Percentiles rank a stretch among this genome's conserved stretches.
Evolutionary conservation across 2,113 vertebrate genomes (phyloP).

Genomic region (Pollimyrus isidori): DNA sequence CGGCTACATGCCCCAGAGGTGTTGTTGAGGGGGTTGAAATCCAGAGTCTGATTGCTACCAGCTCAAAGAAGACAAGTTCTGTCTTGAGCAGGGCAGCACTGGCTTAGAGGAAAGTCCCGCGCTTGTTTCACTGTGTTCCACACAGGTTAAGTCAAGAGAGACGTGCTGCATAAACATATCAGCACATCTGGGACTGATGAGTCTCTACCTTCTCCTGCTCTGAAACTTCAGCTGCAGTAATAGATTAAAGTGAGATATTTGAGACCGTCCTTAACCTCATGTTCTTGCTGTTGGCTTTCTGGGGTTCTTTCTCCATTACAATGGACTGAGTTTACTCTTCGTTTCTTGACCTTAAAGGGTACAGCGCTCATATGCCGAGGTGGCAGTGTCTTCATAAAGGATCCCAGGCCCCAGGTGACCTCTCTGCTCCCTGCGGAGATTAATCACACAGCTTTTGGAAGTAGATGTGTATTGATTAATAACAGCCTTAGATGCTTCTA

Average conservation of each 20-base stretch:
- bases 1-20: slow-evolving; percentile 24
- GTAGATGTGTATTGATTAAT: slow-evolving; percentile 26
- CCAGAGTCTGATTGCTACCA: slow-evolving; percentile 29
- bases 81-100: not conserved
- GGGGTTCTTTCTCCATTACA: not conserved
- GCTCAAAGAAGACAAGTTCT: slow-evolving; percentile 16
- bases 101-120: slow-evolving; percentile 5
- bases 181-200: not conserved
- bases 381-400: not conserved
- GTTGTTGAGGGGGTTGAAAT: slow-evolving; percentile 17
- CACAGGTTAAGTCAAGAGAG: not conserved
- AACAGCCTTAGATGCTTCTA: slow-evolving; percentile 28
- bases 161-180: not conserved
- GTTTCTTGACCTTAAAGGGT: not conserved
- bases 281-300: not conserved
- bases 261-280: not conserved
- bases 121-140: not conserved
- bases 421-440: slow-evolving; percentile 17
- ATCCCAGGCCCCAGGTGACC: not conserved
- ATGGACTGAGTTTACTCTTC: not conserved
- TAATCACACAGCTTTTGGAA: slow-evolving; percentile 24
- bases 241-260: not conserved
- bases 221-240: not conserved
- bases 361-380: not conserved
- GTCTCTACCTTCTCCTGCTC: not conserved